Evolutionary conservation across 2,113 vertebrate genomes (phyloP).

Genomic region (Triplophysa tibetana): DNA sequence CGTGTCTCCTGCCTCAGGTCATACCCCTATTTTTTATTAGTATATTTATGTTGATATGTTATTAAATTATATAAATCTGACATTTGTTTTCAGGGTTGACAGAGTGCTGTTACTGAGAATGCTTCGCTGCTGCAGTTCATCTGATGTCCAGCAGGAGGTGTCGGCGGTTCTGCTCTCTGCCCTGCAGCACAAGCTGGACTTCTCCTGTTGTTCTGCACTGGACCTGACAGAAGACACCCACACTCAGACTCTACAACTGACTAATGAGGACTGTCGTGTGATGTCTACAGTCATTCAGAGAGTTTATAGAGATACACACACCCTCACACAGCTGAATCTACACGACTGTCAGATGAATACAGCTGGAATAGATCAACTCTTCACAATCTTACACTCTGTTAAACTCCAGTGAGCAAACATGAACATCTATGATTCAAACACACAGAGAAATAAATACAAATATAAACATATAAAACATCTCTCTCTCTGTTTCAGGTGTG

Average conservation of each 20-base stretch:
- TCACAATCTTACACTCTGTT: slow-evolving; percentile 43
- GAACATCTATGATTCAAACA: not conserved
- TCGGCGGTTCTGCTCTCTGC: slow-evolving; percentile 46
- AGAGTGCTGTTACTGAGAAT: slow-evolving; percentile 48
- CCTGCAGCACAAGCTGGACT: slow-evolving; percentile 52
- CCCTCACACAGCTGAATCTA: slow-evolving; percentile 30
- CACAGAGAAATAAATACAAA: not conserved
- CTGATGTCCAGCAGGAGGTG: slow-evolving; percentile 45
- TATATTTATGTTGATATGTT: too few species aligned
- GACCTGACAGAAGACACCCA: slow-evolving; percentile 49
- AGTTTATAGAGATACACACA: not conserved
- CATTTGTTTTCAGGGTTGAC: slow-evolving; percentile 47
- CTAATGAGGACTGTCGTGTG: slow-evolving; percentile 41
- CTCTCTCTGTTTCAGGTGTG: slow-evolving; percentile 36
- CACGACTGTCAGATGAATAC: slow-evolving; percentile 49
- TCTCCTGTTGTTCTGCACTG: slow-evolving; percentile 45
- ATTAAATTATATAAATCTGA: not conserved
- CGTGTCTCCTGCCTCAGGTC: slow-evolving; percentile 49
- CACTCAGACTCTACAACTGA: slow-evolving; percentile 35
- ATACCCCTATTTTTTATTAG: too few species aligned
- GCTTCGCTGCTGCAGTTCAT: slow-evolving; percentile 44
- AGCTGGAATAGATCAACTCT: slow-evolving; percentile 48
- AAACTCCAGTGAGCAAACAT: slow-evolving; percentile 42
- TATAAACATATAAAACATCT: too few species aligned
- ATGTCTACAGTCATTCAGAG: slow-evolving; percentile 40